Evolutionary conservation across 2,888 invertebrate genomes (phyloP), one percentile per base, ranked within the genome.

Genomic region (Venustoraphidia nigricollis): DNA sequence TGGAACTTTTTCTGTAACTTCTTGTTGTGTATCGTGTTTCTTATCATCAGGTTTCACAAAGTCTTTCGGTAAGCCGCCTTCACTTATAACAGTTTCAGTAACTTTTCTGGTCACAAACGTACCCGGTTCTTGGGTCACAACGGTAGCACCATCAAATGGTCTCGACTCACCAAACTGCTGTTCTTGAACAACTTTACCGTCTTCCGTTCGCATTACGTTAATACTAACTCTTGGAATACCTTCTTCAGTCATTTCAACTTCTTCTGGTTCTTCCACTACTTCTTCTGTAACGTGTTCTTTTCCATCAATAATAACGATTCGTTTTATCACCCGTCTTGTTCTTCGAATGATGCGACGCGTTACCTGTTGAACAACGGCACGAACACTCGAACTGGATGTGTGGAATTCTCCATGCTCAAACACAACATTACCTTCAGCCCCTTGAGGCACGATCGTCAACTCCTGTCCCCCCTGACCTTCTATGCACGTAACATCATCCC

Each of bases 281-380:
- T 90, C 89, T 65, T 90, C 90, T 8, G 81, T 81, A 0, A 86
- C 76, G 51, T 83, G 82, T 66, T 90, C 90, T 65, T 86, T 83
- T 0, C 90, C 90, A 61, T 90, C 82, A 50, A 89, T 77, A 6
- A 88, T 79, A 1, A 83, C 81, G 3, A 85, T 76, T 54, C 81
- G 78, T 47, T 84, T 75, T 46, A 90, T 83, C 13, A 88, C 83
- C 53, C 82, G 78, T 43, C 83, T 72, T 11, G 81, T 81, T 56
- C 81, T 85, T 51, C 79, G 75, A 5, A 87, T 79, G n/a, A 86
- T 77, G 59, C 81, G 75, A 53, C 84, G 75, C 0, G 86, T 85
- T 0, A 89, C 83, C 68, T 88, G 86, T 61, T 88, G 85, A 1
- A 88, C 83, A 8, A 87, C 81, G 17, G 88, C 83, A 39, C 81